Base-by-base conservation (phyloP, 2,113 vertebrate genomes). In the Oenanthe oenanthe region DNA sequence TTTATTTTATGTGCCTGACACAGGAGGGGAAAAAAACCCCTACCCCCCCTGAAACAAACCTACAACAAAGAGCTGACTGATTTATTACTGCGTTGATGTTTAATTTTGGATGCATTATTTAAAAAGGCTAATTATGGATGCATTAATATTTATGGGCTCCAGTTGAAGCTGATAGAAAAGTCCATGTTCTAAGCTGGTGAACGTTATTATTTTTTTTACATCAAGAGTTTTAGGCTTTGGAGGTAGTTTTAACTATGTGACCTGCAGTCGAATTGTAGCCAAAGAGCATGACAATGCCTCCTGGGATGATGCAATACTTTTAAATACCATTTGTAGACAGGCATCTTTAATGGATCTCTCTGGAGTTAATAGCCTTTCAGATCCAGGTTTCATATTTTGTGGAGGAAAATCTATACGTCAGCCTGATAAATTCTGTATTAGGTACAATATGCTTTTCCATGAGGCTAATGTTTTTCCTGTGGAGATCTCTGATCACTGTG, bases 91-190 rank as follows among this genome's bases (percentile, higher is more conserved):
- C 87, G 81, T 91, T 97, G 95, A 97, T 95, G 96, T 97, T 97
- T 97, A 97, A 97, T 97, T 97, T 96, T 95, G 93, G 95, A 95
- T 97, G 96, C 94, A 96, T 97, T 97, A 97, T 97, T 97, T 97
- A 96, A 97, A 96, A 97, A 96, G 95, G 85, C 96, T 97, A 96
- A 97, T 97, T 97, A 97, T 96, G 96, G 88, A 86, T 91, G 61
- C 95, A 97, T 97, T 97, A 97, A 97, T 97, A 97, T 97, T 96
- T 96, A 97, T 96, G 85, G 89, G 6, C 92, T 96, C 70, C 43
- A 18, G 88, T 93, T 96, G 81, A 89, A 95, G 94, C 93, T 95
- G 93, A 95, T 97, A 96, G 96, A 94, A 96, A 85, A 96, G 95
- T 95, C 92, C 71, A 65, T 56, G 93, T 93, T 95, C 92, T 95